These are phyloP conservation scores for Conger conger DNA, from an alignment of 2,113 vertebrate species.

Conservation along the genomic window DNA sequence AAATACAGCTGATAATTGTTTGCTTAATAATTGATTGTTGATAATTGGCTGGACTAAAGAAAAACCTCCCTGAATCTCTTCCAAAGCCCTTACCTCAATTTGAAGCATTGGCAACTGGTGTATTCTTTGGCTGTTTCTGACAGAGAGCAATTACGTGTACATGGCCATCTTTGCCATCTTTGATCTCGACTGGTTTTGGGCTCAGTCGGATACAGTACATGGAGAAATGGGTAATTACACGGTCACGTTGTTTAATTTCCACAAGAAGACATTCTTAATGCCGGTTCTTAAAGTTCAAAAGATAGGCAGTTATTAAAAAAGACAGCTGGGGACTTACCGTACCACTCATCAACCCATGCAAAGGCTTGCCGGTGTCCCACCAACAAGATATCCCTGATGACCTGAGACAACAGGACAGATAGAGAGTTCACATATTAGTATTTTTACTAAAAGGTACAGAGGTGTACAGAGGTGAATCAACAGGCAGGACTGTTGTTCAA, in stretches of 20 bases:
- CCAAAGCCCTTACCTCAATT: not conserved
- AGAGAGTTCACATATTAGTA: not conserved
- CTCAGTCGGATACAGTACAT: not conserved
- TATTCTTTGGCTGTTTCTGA: not conserved
- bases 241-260: not conserved
- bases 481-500: not conserved
- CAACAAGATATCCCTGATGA: slow-evolving; percentile 70
- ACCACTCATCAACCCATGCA: slow-evolving; percentile 73
- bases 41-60: too few species aligned
- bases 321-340: slow-evolving; percentile 56
- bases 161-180: not conserved
- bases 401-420: slow-evolving; percentile 45
- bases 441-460: not conserved
- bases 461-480: not conserved
- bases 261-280: not conserved
- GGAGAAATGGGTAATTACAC: not conserved
- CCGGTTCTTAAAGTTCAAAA: too few species aligned
- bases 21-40: not conserved
- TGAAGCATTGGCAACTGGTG: not conserved
- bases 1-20: not conserved
- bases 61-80: not conserved
- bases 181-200: too few species aligned
- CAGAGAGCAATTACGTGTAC: not conserved
- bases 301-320: not conserved
- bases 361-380: slow-evolving; percentile 72